A percentile compares a stretch with the other conserved stretches of the same genome.
Evolutionary conservation across 2,113 vertebrate genomes (phyloP).

Genomic region (Telmatochromis brachygnathus): DNA sequence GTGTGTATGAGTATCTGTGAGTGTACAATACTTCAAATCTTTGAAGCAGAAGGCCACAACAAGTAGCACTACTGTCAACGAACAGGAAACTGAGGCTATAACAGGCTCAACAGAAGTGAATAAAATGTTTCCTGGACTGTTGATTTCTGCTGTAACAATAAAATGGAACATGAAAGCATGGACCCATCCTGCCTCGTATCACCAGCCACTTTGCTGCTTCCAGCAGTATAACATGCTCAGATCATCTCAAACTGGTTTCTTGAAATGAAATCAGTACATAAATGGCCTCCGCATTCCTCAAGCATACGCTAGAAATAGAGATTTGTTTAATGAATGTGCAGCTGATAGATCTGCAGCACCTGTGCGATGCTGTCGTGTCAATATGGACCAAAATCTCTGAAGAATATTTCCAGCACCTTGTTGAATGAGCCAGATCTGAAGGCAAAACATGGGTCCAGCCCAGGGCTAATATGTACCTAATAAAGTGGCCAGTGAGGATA

Average conservation of each 20-base stretch:
- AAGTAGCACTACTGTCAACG: background rate
- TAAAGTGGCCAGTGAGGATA: too few species aligned
- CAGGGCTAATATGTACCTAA: background rate
- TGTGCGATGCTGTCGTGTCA: fast-evolving
- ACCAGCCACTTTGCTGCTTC: background rate
- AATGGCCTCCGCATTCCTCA: fast-evolving
- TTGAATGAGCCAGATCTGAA: background rate
- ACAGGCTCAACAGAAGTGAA: background rate
- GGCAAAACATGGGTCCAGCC: background rate
- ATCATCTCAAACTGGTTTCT: background rate
- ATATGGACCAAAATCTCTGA: background rate
- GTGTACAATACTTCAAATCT: background rate
- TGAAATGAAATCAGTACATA: background rate
- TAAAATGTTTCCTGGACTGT: background rate
- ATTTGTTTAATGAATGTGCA: background rate
- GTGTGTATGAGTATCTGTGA: background rate
- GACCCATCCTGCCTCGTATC: background rate
- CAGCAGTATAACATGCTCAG: background rate
- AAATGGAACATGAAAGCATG: background rate
- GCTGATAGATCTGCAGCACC: background rate
- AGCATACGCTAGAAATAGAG: fast-evolving
- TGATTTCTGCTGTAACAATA: background rate
- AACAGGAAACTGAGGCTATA: background rate
- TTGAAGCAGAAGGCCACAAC: background rate
- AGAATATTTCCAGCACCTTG: background rate